A percentile compares a stretch with the other conserved stretches of the same genome.
These are phyloP conservation scores for Elgonia sp. DNA, from an alignment of 2,888 invertebrate genomes.

Conservation along the genomic window DNA sequence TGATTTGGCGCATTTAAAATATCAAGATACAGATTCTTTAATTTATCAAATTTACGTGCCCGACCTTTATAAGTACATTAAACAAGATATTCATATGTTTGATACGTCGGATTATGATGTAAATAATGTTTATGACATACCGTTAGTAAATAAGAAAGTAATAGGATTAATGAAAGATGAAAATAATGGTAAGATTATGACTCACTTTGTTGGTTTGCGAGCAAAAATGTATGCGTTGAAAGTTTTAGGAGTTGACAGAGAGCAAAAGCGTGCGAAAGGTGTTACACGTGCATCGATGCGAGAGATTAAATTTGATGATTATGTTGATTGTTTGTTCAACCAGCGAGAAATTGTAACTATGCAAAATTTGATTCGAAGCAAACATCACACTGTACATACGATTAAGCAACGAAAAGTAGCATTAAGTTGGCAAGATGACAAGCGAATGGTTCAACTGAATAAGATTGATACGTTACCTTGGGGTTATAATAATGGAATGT, in stretches of 20 bases:
- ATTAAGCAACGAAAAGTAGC: constrained; percentile 38
- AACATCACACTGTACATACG: constrained; percentile 38
- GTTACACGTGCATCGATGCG: constrained; percentile 68
- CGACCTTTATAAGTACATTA: constrained; percentile 22
- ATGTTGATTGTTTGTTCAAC: constrained; percentile 48
- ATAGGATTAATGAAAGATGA: constrained; percentile 82
- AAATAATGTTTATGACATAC: too few species aligned
- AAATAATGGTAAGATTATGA: constrained; percentile 80
- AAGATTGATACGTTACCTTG: too few species aligned
- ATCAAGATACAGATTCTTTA: constrained; percentile 17
- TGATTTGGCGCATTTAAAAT: constrained; percentile 3
- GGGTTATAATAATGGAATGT: too few species aligned
- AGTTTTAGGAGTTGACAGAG: constrained; percentile 58
- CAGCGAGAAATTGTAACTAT: not conserved
- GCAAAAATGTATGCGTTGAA: constrained; percentile 74
- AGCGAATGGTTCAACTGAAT: too few species aligned
- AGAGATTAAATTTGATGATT: constrained; percentile 72
- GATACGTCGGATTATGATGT: constrained; percentile 80
- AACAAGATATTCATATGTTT: constrained; percentile 79
- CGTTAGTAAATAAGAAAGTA: constrained; percentile 79
- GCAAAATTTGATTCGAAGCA: constrained; percentile 56
- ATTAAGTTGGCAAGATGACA: too few species aligned
- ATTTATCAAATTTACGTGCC: constrained; percentile 35
- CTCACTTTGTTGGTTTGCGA: constrained; percentile 77
- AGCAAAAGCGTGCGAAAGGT: constrained; percentile 77